Conservation (phyloP, 2,888 invertebrate genomes). For the Tethea ocularis region DNA sequence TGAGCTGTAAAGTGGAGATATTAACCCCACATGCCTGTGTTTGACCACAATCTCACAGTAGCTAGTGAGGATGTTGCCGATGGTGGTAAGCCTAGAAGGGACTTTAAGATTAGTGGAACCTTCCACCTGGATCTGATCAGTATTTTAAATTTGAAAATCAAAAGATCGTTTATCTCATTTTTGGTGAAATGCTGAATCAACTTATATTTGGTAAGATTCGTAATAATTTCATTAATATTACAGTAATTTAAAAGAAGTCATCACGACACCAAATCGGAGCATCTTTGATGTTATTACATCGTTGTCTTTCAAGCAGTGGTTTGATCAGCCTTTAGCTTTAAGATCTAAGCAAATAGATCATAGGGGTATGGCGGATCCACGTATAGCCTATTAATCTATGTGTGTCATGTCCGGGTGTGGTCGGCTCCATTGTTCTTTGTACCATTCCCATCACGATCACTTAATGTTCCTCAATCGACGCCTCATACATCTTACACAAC, state of each 20-base stretch:
- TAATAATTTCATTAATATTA: no score
- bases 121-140: no score
- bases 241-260: background rate
- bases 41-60: no score
- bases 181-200: no score
- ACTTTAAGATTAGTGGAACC: no score
- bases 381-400: background rate
- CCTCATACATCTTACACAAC: slow-evolving; percentile 63
- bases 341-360: background rate
- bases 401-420: slow-evolving; percentile 54
- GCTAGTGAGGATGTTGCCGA: no score
- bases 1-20: no score
- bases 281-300: background rate
- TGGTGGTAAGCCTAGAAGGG: no score
- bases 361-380: background rate
- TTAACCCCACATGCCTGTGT: no score
- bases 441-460: slow-evolving; percentile 60
- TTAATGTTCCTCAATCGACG: slow-evolving; percentile 68
- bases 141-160: no score
- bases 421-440: slow-evolving; percentile 48
- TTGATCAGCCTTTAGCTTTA: background rate
- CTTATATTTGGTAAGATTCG: no score
- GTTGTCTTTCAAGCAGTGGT: background rate
- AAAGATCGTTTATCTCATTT: no score
- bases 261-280: background rate